Evolutionary conservation across 1,140 invertebrate genomes (phyloP), one percentile per base, ranked within the genome.

Genomic region (Lamellibrachia luymesi): DNA sequence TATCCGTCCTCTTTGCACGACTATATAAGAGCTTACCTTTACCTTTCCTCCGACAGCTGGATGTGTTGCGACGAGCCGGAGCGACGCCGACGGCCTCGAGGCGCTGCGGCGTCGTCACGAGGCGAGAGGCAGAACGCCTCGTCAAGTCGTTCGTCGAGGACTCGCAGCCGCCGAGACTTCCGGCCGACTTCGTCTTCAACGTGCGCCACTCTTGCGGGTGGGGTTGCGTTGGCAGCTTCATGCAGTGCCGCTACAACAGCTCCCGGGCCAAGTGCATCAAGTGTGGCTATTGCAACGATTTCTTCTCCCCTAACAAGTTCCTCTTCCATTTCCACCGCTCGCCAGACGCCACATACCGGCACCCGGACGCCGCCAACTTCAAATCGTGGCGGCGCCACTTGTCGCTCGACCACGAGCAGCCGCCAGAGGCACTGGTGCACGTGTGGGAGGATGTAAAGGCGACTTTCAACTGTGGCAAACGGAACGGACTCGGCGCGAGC

Each of bases 291-390:
- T 94, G 94, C 91, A 98, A 98, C 25, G 96, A 98, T 51, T 99
- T 99, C 96, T 99, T 99, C 95, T 99, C 98, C 0, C 98, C 98
- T 0, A 99, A 99, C 96, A 99, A 99, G 96, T 99, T 99, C 96
- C 99, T 99, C 94, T 99, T 99, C 95, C 98, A 99, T 95, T 99
- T 98, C 1, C 98, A 99, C 96, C 97, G 98, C 1, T 97, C 98
- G 7, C 91, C 93, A 22, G 91, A 91, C 4, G 52, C 93, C 90
- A 93, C 92, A 91, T 94, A 94, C 93, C 93, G 92, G 96, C 97
- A 99, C 0, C 98, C 99, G 94, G 98, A 98, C 5, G 98, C 98
- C 0, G 98, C 98, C 2, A 99, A 99, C 96, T 99, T 99, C 95
- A 99, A 99, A 96, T 99, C 98, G 0, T 99, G 98, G 98, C 97